Evolutionary conservation across 1,140 invertebrate species (phyloP).

Genomic region (Seison nebaliae): DNA sequence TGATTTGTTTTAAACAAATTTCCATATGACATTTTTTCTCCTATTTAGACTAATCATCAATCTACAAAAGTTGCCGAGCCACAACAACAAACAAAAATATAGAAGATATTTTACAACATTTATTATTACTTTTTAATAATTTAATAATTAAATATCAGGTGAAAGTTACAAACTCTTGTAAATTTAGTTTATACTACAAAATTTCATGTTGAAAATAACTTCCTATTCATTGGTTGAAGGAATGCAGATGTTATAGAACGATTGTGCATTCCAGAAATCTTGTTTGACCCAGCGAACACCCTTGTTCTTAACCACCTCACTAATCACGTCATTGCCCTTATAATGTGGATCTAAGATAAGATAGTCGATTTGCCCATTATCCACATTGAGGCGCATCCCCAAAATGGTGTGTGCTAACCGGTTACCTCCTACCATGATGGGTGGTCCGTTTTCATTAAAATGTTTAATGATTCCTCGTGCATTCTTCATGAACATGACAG

Average conservation of each 20-base stretch:
- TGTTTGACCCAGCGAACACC: constrained; percentile 6
- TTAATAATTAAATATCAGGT: no score
- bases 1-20: no score
- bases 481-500: constrained; percentile 50
- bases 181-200: no score
- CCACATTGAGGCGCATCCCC: constrained; percentile 57
- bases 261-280: constrained; percentile 9
- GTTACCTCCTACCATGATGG: constrained; percentile 93
- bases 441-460: constrained; percentile 69
- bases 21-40: no score
- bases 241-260: constrained; percentile 11
- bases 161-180: no score
- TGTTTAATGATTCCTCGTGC: constrained; percentile 55
- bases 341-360: constrained; percentile 93
- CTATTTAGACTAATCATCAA: no score
- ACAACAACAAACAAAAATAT: no score
- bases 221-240: no score
- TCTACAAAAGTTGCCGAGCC: no score
- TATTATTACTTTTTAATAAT: no score
- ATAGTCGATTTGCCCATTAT: constrained; percentile 48
- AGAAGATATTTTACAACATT: no score
- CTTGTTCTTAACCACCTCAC: background rate
- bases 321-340: constrained; percentile 40
- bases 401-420: constrained; percentile 87
- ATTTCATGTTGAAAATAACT: no score